Base-by-base conservation (phyloP, 2,888 invertebrate species). In the Bombylius major region DNA sequence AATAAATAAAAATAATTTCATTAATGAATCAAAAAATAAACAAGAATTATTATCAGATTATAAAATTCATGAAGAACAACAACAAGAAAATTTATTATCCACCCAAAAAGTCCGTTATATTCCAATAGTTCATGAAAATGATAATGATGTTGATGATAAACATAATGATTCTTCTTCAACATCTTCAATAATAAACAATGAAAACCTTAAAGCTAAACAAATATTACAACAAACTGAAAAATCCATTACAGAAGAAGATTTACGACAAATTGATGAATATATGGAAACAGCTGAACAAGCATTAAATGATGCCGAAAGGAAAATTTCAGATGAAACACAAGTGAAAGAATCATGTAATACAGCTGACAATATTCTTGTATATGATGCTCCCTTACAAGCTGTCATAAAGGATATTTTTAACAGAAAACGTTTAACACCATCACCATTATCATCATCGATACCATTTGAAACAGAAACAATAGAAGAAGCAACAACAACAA, bases 241-340 rank as follows among this genome's bases (percentile, higher is more conserved):
- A 42, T 42, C 39, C 12, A 11, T 11, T 42, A 7, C 34, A 36
- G 8, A 58, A 14, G 69, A 69, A 60, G 71, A 72, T 62, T 65
- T 73, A 54, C 65, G 65, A 58, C 72, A 71, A 61, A 73, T 73
- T 46, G 70, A 72, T 59, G 64, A 66, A 9, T 73, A 72, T 53
- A 72, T 72, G 70, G 67, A 66, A 61, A 70, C 68, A 57, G 72
- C 71, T 33, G 73, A 73, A 62, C 63, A 61, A 51, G 70, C 72
- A 36, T 56, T 72, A 54, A 67, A 66, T 45, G 54, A 48, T 39
- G 54, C 58, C 23, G 53, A 53, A 31, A 48, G 48, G 42, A 32
- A 56, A 51, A 49, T 54, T 45, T 51, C 39, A 5, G 11, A 50
- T 14, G 55, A 50, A 14, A 34, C 55, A 34, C 14, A 46, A 44